Evolutionary conservation across 2,113 vertebrate species (phyloP), one percentile per base, ranked within the genome.

Genomic region (Acrocephalus arundinaceus): DNA sequence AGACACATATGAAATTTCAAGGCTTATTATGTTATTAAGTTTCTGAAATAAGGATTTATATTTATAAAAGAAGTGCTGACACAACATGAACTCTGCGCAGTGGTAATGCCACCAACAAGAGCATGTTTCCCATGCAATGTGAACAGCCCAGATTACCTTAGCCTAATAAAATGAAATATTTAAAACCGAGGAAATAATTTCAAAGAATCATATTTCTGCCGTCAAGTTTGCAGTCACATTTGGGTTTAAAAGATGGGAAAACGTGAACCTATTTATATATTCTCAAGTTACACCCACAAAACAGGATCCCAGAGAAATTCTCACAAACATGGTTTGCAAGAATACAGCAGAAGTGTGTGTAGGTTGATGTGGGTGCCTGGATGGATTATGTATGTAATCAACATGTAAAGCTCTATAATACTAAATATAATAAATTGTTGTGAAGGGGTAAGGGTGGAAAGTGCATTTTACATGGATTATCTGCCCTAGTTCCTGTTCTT

Each of bases 401-500:
- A 78, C 74, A 84, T 52, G 46, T 82, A 83, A 92, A 72, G 45
- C 37, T 90, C 48, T 70, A 16, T n/a, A 79, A 77, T 21, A 57
- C 73, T 81, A 81, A 71, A 94, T 87, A 96, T 79, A 95, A 94
- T 73, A 68, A 86, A 77, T 59, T 83, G 76, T 87, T 93, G 76
- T 71, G 87, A 94, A 94, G 41, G 66, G 48, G 73, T 79, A 94
- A 88, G 70, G 91, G 94, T 95, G 68, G 90, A 90, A 97, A 96
- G 90, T 94, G 90, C 91, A 87, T 94, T 94, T 96, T 95, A 90
- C 73, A 88, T 61, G 90, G 93, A 93, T 96, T 97, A 92, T 86
- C 94, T 97, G 96, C 67, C 93, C 94, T 95, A 92, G 93, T 97
- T 97, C 95, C 90, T 90, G 94, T 91, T 96, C 93, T 92, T 95